These are phyloP conservation scores for Brenthis daphne DNA, from an alignment of 2,888 invertebrate species.

Conservation along the genomic window DNA sequence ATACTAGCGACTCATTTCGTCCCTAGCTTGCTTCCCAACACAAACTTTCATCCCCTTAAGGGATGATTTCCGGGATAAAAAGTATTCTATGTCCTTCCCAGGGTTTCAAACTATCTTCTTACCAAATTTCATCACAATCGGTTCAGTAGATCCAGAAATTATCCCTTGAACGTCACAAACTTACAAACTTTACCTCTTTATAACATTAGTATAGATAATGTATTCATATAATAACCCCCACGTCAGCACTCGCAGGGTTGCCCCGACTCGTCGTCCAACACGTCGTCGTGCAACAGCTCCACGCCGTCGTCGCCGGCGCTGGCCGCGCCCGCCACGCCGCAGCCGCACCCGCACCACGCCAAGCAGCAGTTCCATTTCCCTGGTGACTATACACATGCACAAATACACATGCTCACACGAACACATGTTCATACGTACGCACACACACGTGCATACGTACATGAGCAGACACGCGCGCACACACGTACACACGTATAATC, in stretches of 20 bases:
- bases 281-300: constrained; percentile 97
- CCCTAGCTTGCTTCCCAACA: too few species aligned
- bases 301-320: constrained; percentile 97
- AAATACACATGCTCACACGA: background rate
- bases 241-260: constrained; percentile 49
- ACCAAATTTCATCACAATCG: too few species aligned
- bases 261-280: constrained; percentile 95
- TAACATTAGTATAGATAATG: too few species aligned
- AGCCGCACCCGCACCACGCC: constrained; percentile 81
- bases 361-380: constrained; percentile 90
- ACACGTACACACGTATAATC: background rate
- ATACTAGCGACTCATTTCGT: too few species aligned
- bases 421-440: background rate
- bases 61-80: too few species aligned
- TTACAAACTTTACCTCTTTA: too few species aligned
- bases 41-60: too few species aligned
- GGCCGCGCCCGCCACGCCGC: constrained; percentile 73
- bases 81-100: too few species aligned
- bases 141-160: too few species aligned
- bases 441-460: background rate
- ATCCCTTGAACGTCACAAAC: too few species aligned
- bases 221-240: background rate
- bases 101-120: too few species aligned
- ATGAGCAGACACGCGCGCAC: background rate
- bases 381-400: constrained; percentile 67